A percentile compares a stretch with the other conserved stretches of the same genome.
Evolutionary conservation across 2,113 vertebrate species (phyloP).

Genomic region (Ameiurus melas): DNA sequence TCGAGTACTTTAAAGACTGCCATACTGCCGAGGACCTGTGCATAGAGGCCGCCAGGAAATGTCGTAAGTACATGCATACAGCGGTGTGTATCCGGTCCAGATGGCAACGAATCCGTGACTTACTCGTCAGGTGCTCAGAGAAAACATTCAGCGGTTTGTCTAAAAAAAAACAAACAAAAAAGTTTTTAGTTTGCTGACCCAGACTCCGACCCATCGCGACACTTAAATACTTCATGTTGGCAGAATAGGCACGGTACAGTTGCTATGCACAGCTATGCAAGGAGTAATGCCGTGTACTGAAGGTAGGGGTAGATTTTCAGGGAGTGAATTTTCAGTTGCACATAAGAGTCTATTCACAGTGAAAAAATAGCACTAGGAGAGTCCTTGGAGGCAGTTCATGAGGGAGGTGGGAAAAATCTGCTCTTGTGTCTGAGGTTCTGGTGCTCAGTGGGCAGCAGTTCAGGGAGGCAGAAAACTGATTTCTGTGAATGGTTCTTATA

Average conservation of each 20-base stretch:
- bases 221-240: not conserved
- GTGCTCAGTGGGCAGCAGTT: too few species aligned
- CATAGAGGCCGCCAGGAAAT: conserved; percentile 82
- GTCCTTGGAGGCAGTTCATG: too few species aligned
- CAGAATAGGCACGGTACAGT: too few species aligned
- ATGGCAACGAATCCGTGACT: not conserved
- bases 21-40: conserved; percentile 86
- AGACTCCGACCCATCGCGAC: not conserved
- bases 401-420: too few species aligned
- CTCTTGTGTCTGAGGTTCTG: too few species aligned
- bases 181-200: not conserved
- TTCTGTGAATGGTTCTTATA: not conserved
- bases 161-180: not conserved
- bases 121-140: not conserved
- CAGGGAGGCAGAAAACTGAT: not conserved
- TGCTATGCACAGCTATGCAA: too few species aligned
- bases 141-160: not conserved
- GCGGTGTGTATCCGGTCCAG: not conserved
- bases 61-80: conserved; percentile 79
- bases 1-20: conserved; percentile 76
- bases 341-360: too few species aligned
- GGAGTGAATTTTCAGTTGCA: too few species aligned
- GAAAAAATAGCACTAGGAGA: too few species aligned
- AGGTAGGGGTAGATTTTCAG: too few species aligned
- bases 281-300: too few species aligned